A percentile compares a stretch with the other conserved stretches of the same genome.
These are phyloP conservation scores for Leptopilina myrica DNA, from an alignment of 2,888 invertebrate genomes.

Conservation along the genomic window DNA sequence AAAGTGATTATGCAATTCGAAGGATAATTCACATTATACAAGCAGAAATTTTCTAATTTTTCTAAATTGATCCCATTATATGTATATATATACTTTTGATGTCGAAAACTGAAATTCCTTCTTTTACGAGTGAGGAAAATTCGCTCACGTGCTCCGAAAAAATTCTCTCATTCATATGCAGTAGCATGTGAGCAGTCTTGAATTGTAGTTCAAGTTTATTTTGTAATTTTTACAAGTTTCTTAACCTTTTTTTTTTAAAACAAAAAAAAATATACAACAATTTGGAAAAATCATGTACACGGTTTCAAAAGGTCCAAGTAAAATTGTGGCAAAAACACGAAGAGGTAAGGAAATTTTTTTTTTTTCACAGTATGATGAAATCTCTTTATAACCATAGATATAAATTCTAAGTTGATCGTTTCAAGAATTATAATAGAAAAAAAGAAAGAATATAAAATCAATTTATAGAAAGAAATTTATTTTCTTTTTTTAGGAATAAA, in stretches of 20 bases:
- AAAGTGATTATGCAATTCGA: no score
- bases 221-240: slow-evolving; percentile 13
- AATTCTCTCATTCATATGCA: slow-evolving; percentile 30
- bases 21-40: no score
- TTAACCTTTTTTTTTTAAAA: slow-evolving; percentile 14
- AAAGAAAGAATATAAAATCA: slow-evolving; percentile 2
- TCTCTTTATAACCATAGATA: not conserved
- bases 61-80: not conserved
- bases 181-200: slow-evolving; percentile 24
- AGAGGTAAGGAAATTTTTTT: slow-evolving; percentile 80
- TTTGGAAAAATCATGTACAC: slow-evolving; percentile 83
- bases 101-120: slow-evolving; percentile 8
- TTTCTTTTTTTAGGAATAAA: slow-evolving; percentile 80
- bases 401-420: not conserved
- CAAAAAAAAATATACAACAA: not conserved
- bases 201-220: slow-evolving; percentile 27
- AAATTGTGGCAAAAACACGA: slow-evolving; percentile 91
- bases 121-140: not conserved
- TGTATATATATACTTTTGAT: no score
- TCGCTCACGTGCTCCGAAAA: slow-evolving; percentile 29
- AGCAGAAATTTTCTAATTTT: no score
- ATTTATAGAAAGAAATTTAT: not conserved
- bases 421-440: not conserved
- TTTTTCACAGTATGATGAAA: slow-evolving; percentile 24
- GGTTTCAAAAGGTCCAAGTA: slow-evolving; percentile 91